Percentiles rank a stretch among this genome's conserved stretches.
These are phyloP conservation scores for Aporophyla nigra DNA, from an alignment of 2,888 invertebrate species.

Conservation along the genomic window DNA sequence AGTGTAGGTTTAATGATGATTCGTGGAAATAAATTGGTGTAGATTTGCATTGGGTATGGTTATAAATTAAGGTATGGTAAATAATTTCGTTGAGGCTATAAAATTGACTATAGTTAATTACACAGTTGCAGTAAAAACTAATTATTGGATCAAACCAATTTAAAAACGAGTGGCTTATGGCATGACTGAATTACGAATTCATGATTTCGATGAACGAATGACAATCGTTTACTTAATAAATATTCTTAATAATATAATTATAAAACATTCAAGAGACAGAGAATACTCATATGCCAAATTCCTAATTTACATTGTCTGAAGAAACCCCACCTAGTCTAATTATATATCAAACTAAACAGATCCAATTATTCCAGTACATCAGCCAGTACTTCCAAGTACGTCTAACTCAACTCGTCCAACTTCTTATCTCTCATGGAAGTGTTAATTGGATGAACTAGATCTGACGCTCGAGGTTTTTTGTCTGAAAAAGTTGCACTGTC, in stretches of 20 bases:
- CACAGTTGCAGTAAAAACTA: no score
- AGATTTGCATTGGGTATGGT: background rate
- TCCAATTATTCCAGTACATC: constrained; percentile 28
- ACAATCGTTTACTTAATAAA: no score
- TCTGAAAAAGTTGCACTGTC: constrained; percentile 58
- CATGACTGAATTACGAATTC: background rate
- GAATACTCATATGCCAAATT: background rate
- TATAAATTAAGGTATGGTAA: background rate
- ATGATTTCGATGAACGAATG: background rate
- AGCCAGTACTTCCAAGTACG: constrained; percentile 25
- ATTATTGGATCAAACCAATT: background rate
- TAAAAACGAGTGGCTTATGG: background rate
- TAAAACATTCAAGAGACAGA: no score
- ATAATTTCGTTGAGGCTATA: background rate
- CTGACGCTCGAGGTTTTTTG: constrained; percentile 60
- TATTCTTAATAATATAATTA: no score
- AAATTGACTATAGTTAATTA: background rate
- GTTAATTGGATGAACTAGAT: constrained; percentile 75
- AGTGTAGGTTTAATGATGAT: constrained; percentile 36
- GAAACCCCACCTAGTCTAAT: background rate
- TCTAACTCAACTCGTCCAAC: constrained; percentile 16
- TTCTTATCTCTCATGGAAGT: constrained; percentile 66
- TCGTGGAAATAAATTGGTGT: constrained; percentile 6
- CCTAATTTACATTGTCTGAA: background rate
- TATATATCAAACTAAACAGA: constrained; percentile 8